A percentile compares a stretch with the other conserved stretches of the same genome.
phyloP scores from a whole-genome alignment of 2,888 invertebrate species.

The Monoplex corrugatus region DNA sequence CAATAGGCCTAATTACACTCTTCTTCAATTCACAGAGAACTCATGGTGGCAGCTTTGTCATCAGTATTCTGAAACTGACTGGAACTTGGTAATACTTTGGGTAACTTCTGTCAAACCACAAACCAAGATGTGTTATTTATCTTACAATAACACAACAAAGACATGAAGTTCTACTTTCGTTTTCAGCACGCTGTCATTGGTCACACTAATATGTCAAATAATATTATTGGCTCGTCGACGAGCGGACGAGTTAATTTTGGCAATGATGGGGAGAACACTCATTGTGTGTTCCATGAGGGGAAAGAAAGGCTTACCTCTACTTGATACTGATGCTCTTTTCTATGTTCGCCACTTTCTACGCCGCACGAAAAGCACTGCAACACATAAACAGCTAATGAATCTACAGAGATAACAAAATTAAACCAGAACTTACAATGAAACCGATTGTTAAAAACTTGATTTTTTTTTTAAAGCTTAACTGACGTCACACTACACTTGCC shows the following conservation, averaged over 20 bases:
- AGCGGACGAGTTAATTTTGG: slow-evolving; percentile 15
- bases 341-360: slow-evolving; percentile 95
- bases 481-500: slow-evolving; percentile 86
- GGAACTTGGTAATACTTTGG: too few species aligned
- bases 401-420: background rate
- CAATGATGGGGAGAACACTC: background rate
- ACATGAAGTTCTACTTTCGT: background rate
- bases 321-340: slow-evolving; percentile 94
- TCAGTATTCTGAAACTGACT: too few species aligned
- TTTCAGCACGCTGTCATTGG: background rate
- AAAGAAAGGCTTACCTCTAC: slow-evolving; percentile 93
- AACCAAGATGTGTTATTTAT: slow-evolving; percentile 65
- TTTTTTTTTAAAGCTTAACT: background rate
- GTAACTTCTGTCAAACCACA: too few species aligned
- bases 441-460: background rate
- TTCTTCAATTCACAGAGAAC: too few species aligned
- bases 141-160: slow-evolving; percentile 38
- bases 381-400: slow-evolving; percentile 65
- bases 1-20: too few species aligned
- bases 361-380: slow-evolving; percentile 96
- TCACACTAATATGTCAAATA: too few species aligned
- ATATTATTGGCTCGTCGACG: slow-evolving; percentile 8
- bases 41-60: too few species aligned
- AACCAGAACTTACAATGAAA: background rate
- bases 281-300: background rate